Percentiles rank a stretch among this genome's conserved stretches.
These are phyloP conservation scores for Syrrhaptes paradoxus DNA, from an alignment of 2,113 vertebrate species.

Conservation along the genomic window DNA sequence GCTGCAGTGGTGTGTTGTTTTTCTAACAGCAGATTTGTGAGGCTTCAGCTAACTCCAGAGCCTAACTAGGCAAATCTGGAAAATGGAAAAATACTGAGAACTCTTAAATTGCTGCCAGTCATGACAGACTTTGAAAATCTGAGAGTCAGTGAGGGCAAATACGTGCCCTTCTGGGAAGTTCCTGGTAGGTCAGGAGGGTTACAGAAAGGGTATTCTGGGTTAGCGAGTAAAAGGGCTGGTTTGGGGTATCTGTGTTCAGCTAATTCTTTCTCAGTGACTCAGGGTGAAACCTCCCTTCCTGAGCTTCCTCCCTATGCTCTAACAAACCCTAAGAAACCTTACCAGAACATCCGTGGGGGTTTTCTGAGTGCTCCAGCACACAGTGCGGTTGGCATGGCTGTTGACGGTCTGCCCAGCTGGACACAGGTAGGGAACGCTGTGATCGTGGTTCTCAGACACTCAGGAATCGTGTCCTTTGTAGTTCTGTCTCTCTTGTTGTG, in stretches of 20 bases:
- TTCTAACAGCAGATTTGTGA: neutral
- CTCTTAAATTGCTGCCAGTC: neutral
- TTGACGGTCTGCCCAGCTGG: neutral
- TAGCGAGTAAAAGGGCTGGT: neutral
- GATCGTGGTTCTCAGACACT: neutral
- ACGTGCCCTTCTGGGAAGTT: neutral
- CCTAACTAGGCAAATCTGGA: neutral
- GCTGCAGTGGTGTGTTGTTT: fast-evolving
- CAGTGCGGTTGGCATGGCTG: neutral
- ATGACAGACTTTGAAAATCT: neutral
- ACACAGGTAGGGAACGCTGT: neutral
- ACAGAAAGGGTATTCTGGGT: fast-evolving
- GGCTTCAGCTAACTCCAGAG: neutral
- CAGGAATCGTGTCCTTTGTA: neutral
- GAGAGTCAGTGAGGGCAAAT: neutral
- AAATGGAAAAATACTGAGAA: neutral
- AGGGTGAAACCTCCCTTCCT: neutral
- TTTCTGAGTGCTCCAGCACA: neutral
- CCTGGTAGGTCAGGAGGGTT: neutral
- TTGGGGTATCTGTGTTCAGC: neutral
- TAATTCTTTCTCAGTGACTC: neutral
- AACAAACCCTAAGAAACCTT: neutral
- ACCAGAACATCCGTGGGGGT: neutral
- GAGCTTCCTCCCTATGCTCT: neutral
- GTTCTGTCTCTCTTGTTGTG: neutral